These are phyloP conservation scores for Setipinna tenuifilis DNA, from an alignment of 2,797 vertebrate species.

Conservation along the genomic window DNA sequence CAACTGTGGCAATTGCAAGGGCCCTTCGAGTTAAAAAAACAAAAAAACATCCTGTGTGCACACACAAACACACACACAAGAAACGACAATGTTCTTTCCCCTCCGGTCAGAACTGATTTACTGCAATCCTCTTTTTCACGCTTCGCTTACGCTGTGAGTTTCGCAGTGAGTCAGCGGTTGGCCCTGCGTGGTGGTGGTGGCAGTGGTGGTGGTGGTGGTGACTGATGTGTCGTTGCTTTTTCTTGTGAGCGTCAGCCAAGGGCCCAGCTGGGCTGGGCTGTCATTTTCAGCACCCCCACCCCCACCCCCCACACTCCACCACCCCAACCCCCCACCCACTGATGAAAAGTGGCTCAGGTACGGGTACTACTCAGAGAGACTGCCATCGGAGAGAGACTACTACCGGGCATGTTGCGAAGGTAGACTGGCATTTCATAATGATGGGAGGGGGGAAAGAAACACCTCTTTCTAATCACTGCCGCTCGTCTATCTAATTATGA, in stretches of 20 bases:
- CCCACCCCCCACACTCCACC: not conserved
- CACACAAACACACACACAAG: not conserved
- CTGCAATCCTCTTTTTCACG: slow-evolving; percentile 24
- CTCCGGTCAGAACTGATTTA: not conserved
- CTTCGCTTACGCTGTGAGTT: not conserved
- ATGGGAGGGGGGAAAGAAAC: not conserved
- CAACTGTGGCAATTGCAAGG: not conserved
- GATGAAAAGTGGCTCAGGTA: not conserved
- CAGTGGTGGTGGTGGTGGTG: no score
- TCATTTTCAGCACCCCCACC: not conserved
- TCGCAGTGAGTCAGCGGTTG: not conserved
- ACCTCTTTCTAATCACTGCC: not conserved
- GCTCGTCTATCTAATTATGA: not conserved
- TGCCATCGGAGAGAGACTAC: not conserved
- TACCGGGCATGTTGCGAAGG: not conserved
- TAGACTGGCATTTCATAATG: not conserved
- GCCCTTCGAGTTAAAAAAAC: not conserved
- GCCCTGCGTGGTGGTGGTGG: not conserved
- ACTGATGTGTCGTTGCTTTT: not conserved
- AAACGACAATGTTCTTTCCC: not conserved
- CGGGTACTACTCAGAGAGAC: not conserved
- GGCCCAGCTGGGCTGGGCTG: not conserved
- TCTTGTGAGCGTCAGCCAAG: not conserved
- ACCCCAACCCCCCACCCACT: no score
- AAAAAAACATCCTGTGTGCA: not conserved